These are phyloP conservation scores for Laspeyria flexula DNA, from an alignment of 2,888 invertebrate species.

Conservation along the genomic window DNA sequence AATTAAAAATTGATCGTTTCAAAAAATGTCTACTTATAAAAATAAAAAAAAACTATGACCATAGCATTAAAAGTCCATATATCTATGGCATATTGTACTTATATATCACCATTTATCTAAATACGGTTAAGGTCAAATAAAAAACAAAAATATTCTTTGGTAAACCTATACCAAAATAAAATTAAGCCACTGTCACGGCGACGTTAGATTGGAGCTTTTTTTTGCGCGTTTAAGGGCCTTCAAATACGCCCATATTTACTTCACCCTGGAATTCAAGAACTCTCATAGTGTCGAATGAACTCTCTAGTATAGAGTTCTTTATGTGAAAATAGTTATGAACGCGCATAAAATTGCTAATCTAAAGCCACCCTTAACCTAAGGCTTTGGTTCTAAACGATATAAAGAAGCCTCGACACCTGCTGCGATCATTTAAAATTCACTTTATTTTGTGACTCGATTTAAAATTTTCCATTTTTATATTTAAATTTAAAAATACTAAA, in stretches of 20 bases:
- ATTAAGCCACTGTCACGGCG: constrained; percentile 45
- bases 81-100: constrained; percentile 72
- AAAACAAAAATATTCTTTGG: constrained; percentile 62
- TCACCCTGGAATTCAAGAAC: no score
- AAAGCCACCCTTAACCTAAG: constrained; percentile 41
- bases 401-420: constrained; percentile 26
- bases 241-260: no score
- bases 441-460: neutral
- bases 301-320: no score
- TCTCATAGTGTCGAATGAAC: no score
- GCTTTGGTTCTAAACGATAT: constrained; percentile 32
- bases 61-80: constrained; percentile 49
- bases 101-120: constrained; percentile 60
- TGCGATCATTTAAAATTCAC: constrained; percentile 13
- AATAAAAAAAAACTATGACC: constrained; percentile 50
- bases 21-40: constrained; percentile 55
- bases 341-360: no score
- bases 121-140: constrained; percentile 31
- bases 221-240: no score
- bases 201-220: no score
- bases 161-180: constrained; percentile 53
- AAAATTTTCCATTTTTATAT: neutral
- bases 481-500: neutral
- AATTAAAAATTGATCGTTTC: constrained; percentile 44
- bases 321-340: no score